A percentile compares a stretch with the other conserved stretches of the same genome.
Evolutionary conservation across 2,888 invertebrate species (phyloP).

Genomic region (Flabesymbios commensalis): DNA sequence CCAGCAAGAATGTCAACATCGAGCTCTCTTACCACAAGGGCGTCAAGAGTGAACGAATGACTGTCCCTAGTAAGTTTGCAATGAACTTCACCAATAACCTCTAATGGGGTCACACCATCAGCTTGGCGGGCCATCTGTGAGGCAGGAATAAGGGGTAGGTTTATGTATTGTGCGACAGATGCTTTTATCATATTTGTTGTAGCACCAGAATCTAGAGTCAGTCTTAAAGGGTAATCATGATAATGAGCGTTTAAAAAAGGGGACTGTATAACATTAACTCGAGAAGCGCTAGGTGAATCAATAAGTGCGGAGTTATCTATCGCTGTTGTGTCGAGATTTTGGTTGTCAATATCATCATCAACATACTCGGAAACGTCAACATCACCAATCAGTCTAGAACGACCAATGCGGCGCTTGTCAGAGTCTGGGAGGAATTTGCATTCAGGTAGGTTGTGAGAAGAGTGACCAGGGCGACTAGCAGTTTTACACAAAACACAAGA

Average conservation of each 20-base stretch:
- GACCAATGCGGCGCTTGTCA: too few relatives aligned
- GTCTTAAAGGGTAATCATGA: not conserved
- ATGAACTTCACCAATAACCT: not conserved
- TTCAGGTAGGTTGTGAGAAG: too few relatives aligned
- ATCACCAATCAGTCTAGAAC: too few relatives aligned
- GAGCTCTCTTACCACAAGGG: not conserved
- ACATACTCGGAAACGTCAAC: too few relatives aligned
- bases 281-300: too few relatives aligned
- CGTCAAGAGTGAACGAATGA: not conserved
- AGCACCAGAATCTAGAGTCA: not conserved
- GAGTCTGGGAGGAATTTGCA: too few relatives aligned
- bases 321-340: too few relatives aligned
- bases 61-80: not conserved
- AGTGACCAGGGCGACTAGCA: too few relatives aligned
- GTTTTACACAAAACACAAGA: too few relatives aligned
- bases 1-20: constrained; percentile 4
- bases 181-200: not conserved
- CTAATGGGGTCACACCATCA: constrained; percentile 1
- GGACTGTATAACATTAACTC: not conserved
- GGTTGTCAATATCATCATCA: too few relatives aligned
- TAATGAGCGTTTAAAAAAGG: not conserved
- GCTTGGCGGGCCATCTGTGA: not conserved
- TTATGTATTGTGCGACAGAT: not conserved
- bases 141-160: not conserved
- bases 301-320: too few relatives aligned